These are phyloP conservation scores for Nomada lathburiana DNA, from an alignment of 2,888 invertebrate species.

Conservation along the genomic window DNA sequence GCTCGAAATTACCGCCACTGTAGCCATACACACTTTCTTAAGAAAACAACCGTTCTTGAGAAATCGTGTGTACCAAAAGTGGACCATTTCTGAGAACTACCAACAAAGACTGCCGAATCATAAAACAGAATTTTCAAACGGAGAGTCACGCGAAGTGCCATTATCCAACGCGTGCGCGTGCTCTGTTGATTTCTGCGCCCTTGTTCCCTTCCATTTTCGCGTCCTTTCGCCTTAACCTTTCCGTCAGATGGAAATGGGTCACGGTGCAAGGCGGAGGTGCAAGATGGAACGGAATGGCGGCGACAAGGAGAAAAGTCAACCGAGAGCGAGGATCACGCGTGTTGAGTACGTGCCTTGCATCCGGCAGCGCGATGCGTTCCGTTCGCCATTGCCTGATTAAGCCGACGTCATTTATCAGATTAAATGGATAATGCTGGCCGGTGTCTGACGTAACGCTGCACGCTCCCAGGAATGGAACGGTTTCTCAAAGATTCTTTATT, in stretches of 20 bases:
- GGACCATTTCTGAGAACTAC: neutral
- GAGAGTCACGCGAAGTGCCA: no score
- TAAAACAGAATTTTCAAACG: no score
- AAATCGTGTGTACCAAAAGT: neutral
- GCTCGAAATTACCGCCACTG: conserved; percentile 5
- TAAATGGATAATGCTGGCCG: conserved; percentile 56
- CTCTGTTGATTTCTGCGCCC: neutral
- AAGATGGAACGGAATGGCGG: conserved; percentile 22
- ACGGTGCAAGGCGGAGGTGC: conserved; percentile 27
- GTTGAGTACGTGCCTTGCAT: conserved; percentile 56
- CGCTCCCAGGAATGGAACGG: conserved; percentile 17
- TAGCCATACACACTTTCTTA: neutral
- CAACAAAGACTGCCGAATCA: no score
- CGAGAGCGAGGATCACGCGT: conserved; percentile 51
- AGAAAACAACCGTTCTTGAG: neutral
- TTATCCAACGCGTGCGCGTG: neutral
- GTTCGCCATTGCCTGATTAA: conserved; percentile 57
- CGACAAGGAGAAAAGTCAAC: conserved; percentile 20
- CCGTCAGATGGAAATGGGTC: conserved; percentile 37
- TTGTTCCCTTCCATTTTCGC: conserved; percentile 1
- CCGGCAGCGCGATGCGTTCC: conserved; percentile 38
- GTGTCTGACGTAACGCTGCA: conserved; percentile 46
- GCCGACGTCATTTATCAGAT: conserved; percentile 59
- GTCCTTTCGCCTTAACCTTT: neutral
- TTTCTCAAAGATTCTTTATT: conserved; percentile 55